Base-by-base conservation (phyloP, 2,888 invertebrate species). In the Drosophila birchii region DNA sequence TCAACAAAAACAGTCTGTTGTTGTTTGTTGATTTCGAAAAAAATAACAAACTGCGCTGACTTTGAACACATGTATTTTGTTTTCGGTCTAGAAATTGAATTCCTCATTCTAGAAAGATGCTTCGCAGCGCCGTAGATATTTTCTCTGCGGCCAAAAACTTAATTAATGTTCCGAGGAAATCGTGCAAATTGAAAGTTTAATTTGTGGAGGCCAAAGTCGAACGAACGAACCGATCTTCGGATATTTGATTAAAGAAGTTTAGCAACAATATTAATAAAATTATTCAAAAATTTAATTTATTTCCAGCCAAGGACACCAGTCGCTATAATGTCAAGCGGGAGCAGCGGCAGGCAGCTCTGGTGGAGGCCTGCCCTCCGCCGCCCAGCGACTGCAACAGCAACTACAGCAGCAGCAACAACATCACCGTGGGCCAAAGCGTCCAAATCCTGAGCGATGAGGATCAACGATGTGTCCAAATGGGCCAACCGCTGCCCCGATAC, bases 401-500 rank as follows among this genome's bases (percentile, higher is more conserved):
- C 55, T 56, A 60, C 57, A 61, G 55, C 45, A 66, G 49, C 44
- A 76, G 74, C 32, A 79, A 71, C 70, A 79, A 78, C 63, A 78
- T 69, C 43, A 78, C 73, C 34, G 66, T 85, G 67, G 86, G 79
- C 5, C 81, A 78, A 14, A 80, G 84, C 45, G 63, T 83, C 9
- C 88, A 85, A 47, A 81, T 92, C 29, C 76, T 93, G 26, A 94
- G 94, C 8, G 91, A 90, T 20, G 95, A 95, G 67, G 96, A 96
- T 86, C 91, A 93, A 14, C 91, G 91, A 29, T 92, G 93, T 51
- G 78, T 92, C 12, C 90, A 92, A 12, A 89, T 92, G 80, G 94
- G 94, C 8, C 90, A 92, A 73, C 92, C 86, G 87, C 94, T 94
- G 11, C 95, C 96, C 86, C 93, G 92, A 41, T 97, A 97, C 82